Conservation (phyloP, 2,113 vertebrate genomes). For the Uria lomvia region DNA sequence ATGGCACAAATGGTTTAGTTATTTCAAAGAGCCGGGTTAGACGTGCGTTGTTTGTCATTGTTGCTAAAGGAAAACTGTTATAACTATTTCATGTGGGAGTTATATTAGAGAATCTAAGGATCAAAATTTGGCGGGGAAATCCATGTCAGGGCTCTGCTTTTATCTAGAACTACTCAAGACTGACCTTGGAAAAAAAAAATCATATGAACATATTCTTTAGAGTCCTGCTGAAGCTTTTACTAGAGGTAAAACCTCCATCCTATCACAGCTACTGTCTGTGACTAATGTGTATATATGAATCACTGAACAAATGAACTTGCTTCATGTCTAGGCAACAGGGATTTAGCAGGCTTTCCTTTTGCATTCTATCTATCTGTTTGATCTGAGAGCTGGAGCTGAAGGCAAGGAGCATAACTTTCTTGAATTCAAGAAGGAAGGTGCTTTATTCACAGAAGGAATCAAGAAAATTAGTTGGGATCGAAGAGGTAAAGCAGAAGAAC, state of each 20-base stretch:
- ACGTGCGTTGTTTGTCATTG: not conserved
- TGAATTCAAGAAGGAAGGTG: not conserved
- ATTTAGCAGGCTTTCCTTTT: not conserved
- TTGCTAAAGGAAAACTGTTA: not conserved
- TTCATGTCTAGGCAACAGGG: not conserved
- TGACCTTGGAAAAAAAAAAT: fast-evolving
- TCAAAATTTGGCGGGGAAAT: not conserved
- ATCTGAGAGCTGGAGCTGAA: not conserved
- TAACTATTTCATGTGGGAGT: not conserved
- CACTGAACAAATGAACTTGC: not conserved
- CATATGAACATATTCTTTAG: not conserved
- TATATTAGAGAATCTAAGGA: not conserved
- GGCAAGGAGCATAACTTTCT: not conserved
- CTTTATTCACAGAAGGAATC: not conserved
- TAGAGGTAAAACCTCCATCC: not conserved
- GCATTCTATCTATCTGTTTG: not conserved
- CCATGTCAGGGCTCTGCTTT: not conserved
- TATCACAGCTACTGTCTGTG: not conserved
- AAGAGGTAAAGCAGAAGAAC: not conserved
- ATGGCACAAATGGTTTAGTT: not conserved
- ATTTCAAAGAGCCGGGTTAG: not conserved
- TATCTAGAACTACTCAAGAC: not conserved
- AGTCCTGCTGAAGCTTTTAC: not conserved
- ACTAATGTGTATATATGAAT: not conserved
- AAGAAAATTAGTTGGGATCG: not conserved